Evolutionary conservation across 2,113 vertebrate species (phyloP).

Genomic region (Ochotona curzoniae): DNA sequence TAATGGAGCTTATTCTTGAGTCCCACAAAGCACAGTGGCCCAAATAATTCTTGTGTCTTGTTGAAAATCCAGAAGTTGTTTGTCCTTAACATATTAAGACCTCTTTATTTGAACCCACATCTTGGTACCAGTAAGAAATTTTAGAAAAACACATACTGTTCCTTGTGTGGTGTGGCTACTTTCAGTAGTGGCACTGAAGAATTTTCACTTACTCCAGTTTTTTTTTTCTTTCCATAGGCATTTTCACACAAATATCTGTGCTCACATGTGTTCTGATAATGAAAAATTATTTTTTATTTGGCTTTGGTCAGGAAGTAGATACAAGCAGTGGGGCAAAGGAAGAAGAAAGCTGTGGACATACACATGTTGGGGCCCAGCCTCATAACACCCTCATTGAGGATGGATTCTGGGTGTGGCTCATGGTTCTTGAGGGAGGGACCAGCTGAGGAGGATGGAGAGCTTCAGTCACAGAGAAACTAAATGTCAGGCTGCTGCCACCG

Average conservation of each 20-base stretch:
- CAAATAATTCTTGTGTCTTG: not conserved
- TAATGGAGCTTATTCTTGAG: not conserved
- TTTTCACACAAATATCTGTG: slow-evolving; percentile 6
- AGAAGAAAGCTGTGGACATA: not conserved
- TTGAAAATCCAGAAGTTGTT: not conserved
- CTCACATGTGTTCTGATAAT: not conserved
- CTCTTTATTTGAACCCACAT: not conserved
- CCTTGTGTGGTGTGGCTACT: not conserved
- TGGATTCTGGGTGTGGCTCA: not conserved
- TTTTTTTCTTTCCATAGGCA: not conserved
- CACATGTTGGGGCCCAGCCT: not conserved
- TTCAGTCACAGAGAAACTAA: not conserved
- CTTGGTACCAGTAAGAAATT: slow-evolving; percentile 11
- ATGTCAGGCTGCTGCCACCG: not conserved
- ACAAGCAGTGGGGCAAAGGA: not conserved
- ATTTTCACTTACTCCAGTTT: not conserved
- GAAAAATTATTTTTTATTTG: not conserved
- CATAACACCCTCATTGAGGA: not conserved
- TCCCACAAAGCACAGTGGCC: not conserved
- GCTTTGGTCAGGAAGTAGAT: not conserved
- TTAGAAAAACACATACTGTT: slow-evolving; percentile 39
- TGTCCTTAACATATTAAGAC: not conserved
- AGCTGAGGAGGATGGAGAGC: not conserved
- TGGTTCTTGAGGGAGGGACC: not conserved
- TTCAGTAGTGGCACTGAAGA: not conserved